phyloP scores from a whole-genome alignment of 2,113 vertebrate species.

The Onychostruthus taczanowskii region DNA sequence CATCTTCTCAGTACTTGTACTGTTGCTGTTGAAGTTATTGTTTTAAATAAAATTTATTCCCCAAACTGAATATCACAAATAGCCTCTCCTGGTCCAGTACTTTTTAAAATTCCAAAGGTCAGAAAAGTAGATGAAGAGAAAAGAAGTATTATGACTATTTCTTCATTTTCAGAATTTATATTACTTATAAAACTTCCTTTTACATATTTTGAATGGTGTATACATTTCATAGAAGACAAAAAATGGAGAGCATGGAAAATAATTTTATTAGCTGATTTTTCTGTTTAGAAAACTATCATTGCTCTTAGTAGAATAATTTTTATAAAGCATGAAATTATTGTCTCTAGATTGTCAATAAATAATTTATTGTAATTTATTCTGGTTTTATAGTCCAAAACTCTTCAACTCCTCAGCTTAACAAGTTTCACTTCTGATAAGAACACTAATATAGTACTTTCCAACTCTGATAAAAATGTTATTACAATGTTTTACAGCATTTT shows the following conservation, averaged over 20 bases:
- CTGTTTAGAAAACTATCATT: background rate
- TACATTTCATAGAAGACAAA: background rate
- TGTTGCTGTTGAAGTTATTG: background rate
- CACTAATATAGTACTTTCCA: background rate
- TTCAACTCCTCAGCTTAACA: background rate
- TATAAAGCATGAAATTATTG: background rate
- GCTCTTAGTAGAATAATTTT: background rate
- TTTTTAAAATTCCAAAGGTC: background rate
- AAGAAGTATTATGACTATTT: rapidly evolving
- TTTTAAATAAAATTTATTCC: background rate
- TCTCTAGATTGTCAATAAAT: background rate
- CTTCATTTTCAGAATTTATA: background rate
- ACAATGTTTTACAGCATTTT: conserved; percentile 26
- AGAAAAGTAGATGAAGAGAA: background rate
- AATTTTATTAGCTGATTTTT: background rate
- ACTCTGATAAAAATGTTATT: conserved; percentile 14
- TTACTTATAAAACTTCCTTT: background rate
- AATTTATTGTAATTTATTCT: background rate
- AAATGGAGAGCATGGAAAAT: background rate
- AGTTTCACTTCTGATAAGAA: background rate
- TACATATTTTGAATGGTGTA: background rate
- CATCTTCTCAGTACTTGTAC: background rate
- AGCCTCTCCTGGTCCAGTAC: background rate
- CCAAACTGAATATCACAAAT: background rate
- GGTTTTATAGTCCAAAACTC: background rate